Evolutionary conservation across 1,140 invertebrate species (phyloP).

Genomic region (Meloidogyne hapla): DNA sequence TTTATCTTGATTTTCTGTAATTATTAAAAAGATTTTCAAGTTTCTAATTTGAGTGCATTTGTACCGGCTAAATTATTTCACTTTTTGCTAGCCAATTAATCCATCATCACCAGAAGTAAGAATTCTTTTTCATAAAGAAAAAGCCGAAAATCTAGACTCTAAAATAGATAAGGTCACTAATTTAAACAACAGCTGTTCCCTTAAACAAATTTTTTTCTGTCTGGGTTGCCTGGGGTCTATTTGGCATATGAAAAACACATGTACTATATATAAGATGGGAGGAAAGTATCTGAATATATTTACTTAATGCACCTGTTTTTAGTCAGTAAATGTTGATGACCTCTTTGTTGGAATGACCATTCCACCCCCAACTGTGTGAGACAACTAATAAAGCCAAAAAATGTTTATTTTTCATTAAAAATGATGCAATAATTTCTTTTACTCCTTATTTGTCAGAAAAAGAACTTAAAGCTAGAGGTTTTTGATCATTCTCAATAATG

Average conservation of each 20-base stretch:
- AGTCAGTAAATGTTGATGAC: not conserved
- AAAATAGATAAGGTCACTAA: not conserved
- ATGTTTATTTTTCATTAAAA: not conserved
- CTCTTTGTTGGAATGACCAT: not conserved
- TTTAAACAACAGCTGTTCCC: not conserved
- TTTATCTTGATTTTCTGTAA: too few species aligned
- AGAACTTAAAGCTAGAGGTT: too few species aligned
- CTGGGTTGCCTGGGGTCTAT: not conserved
- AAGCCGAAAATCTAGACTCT: not conserved
- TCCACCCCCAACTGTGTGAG: conserved; percentile 4
- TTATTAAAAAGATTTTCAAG: too few species aligned
- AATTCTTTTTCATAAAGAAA: not conserved
- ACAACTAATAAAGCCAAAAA: not conserved
- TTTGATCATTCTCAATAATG: not conserved
- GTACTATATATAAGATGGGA: not conserved
- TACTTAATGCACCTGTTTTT: not conserved
- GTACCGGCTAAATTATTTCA: not conserved
- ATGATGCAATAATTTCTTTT: conserved; percentile 3
- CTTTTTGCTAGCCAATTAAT: not conserved
- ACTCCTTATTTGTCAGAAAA: not conserved
- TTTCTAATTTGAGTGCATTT: not conserved
- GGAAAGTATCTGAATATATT: not conserved
- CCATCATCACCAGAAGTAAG: not conserved
- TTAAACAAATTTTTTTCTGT: not conserved
- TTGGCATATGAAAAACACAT: not conserved